Conservation (phyloP, 2,113 vertebrate species). For the Pseudorhombus dupliciocellatus region DNA sequence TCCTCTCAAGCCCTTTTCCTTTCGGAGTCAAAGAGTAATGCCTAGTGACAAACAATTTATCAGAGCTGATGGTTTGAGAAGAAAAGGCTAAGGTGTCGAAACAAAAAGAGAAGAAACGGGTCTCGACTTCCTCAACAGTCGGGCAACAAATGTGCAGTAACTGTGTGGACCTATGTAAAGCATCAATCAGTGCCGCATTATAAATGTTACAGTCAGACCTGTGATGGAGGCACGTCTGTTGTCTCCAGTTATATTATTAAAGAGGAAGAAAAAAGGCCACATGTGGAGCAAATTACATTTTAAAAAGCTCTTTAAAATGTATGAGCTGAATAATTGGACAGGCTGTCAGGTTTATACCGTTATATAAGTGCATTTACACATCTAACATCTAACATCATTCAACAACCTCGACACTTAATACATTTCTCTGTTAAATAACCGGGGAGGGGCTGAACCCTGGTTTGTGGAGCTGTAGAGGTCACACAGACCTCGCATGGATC, state of each 20-base stretch:
- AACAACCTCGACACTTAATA: not conserved
- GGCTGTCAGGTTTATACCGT: too few species aligned
- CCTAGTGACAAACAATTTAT: constrained; percentile 76
- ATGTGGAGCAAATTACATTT: constrained; percentile 8
- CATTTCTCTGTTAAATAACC: not conserved
- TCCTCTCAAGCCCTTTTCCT: constrained; percentile 20
- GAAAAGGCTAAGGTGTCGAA: constrained; percentile 27
- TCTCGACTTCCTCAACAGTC: constrained; percentile 70
- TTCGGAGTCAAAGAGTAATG: constrained; percentile 49
- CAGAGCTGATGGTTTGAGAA: constrained; percentile 58
- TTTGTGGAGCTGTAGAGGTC: constrained; percentile 51
- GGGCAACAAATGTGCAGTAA: constrained; percentile 44
- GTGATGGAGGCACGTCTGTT: constrained; percentile 31
- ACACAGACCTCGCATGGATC: constrained; percentile 55
- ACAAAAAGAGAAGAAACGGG: constrained; percentile 43
- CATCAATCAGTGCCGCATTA: constrained; percentile 62
- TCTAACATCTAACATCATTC: too few species aligned
- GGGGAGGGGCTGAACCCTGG: constrained; percentile 20
- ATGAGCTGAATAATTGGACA: not conserved
- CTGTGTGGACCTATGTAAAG: constrained; percentile 52
- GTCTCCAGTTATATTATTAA: constrained; percentile 12
- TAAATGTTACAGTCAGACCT: constrained; percentile 37
- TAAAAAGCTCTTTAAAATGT: constrained; percentile 13
- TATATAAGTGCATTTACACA: not conserved
- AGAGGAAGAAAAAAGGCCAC: not conserved